Evolutionary conservation across 1,140 invertebrate species (phyloP).

Genomic region (Diorhabda sublineata): DNA sequence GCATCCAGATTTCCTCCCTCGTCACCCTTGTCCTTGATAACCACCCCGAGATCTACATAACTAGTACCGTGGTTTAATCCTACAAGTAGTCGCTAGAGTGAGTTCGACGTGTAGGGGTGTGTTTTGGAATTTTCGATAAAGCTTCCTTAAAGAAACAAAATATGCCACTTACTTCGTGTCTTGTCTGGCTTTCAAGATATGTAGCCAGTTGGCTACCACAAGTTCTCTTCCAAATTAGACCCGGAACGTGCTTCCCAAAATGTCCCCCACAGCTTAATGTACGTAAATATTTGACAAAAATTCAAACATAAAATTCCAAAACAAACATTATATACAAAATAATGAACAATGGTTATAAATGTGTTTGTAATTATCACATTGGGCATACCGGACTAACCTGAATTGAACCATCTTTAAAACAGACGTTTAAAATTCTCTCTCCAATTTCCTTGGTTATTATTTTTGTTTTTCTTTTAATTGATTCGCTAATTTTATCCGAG

Average conservation of each 20-base stretch:
- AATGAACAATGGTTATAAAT: slow-evolving; percentile 6
- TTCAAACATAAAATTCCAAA: slow-evolving; percentile 8
- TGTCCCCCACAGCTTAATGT: background rate
- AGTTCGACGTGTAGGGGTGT: too few species aligned
- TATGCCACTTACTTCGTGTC: too few species aligned
- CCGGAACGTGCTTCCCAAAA: background rate
- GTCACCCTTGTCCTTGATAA: too few species aligned
- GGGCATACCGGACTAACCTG: slow-evolving; percentile 43
- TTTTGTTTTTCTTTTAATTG: slow-evolving; percentile 17
- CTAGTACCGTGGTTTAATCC: too few species aligned
- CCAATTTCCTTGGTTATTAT: slow-evolving; percentile 13
- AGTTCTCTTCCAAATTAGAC: background rate
- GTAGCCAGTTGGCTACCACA: background rate
- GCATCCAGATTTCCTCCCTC: too few species aligned
- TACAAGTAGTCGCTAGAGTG: too few species aligned
- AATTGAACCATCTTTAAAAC: slow-evolving; percentile 29
- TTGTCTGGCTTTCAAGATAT: too few species aligned
- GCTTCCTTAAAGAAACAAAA: too few species aligned
- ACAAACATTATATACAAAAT: background rate
- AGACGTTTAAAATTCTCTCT: slow-evolving; percentile 34
- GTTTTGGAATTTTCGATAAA: too few species aligned
- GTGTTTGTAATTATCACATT: slow-evolving; percentile 41
- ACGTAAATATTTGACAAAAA: background rate
- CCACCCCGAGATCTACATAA: too few species aligned
- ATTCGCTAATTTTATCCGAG: slow-evolving; percentile 19